Evolutionary conservation across 1,140 invertebrate genomes (phyloP), one percentile per base, ranked within the genome.

Genomic region (Camponotus vicinus): DNA sequence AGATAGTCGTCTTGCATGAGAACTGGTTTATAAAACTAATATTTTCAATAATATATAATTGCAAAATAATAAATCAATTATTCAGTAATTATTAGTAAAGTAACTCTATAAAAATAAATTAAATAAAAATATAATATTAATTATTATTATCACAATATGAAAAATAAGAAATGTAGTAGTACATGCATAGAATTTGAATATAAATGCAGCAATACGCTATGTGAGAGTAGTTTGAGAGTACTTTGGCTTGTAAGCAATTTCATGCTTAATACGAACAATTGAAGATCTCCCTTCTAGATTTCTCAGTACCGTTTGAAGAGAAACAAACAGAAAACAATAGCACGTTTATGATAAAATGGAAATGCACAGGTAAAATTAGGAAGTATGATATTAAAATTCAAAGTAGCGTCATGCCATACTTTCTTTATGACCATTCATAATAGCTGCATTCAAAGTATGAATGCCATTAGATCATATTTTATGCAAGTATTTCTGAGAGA

Each of bases 311-410:
- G 3, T 80, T 80, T n/a, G 34, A 42, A 21, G 37, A 32, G 49
- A 69, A 57, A 45, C 45, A 80, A 80, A 80, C 15, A 57, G 49
- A 52, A 52, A 52, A 34, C 49, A 69, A 2, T 40, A 21, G n/a
- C 45, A 57, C 49, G 21, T 57, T 69, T 49, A 21, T 8, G n/a
- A 67, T n/a, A 34, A 79, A 52, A 67, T n/a, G 34, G 55, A 52
- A 67, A 15, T 18, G 34, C 7, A 13, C 37, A 80, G 34, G 21
- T 70, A 34, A 21, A 80, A 80, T 80, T 57, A 21, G 21, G 18
- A 80, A 80, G 64, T n/a, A 42, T 5, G 49, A 80, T 80, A 80
- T 80, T 69, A 69, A 59, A 80, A 57, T 69, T 64, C 32, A 37
- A 78, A 66, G 11, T 27, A 37, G 32, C 21, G 34, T 6, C 3